These are phyloP conservation scores for Tauraco erythrolophus DNA, from an alignment of 2,113 vertebrate genomes.

Conservation along the genomic window DNA sequence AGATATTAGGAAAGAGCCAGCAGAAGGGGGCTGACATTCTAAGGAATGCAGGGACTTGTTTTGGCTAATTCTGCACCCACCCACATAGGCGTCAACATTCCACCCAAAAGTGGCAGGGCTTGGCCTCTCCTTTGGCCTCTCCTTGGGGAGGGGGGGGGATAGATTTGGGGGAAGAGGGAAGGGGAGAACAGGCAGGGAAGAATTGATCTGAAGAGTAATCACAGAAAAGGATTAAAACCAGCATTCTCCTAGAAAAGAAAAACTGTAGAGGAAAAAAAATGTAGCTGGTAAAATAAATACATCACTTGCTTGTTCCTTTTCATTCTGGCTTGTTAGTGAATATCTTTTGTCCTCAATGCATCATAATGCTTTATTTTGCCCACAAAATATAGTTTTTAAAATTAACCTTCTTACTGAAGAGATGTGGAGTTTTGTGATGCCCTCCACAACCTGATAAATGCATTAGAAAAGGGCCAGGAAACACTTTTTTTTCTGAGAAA, in stretches of 20 bases:
- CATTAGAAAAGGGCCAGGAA: not conserved
- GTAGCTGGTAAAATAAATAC: not conserved
- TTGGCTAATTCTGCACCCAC: slow-evolving; percentile 60
- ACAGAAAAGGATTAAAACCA: not conserved
- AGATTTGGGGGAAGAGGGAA: not conserved
- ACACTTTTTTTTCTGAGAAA: not conserved
- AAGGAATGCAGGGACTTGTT: slow-evolving; percentile 53
- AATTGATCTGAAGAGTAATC: not conserved
- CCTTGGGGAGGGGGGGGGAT: not conserved
- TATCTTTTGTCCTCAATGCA: not conserved
- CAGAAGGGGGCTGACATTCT: slow-evolving; percentile 9
- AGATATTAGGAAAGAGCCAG: slow-evolving; percentile 1
- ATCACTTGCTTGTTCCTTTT: not conserved
- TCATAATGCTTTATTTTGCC: not conserved
- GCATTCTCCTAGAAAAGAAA: not conserved
- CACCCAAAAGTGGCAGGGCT: not conserved
- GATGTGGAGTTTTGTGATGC: not conserved
- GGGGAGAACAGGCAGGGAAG: not conserved
- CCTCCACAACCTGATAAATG: not conserved
- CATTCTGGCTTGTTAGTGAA: not conserved
- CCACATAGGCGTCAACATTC: slow-evolving; percentile 14
- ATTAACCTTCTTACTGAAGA: not conserved
- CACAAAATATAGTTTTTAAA: not conserved
- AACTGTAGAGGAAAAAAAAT: not conserved
- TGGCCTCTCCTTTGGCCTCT: not conserved